Base-by-base conservation (phyloP, 2,888 invertebrate genomes). In the Byasa hedistus region DNA sequence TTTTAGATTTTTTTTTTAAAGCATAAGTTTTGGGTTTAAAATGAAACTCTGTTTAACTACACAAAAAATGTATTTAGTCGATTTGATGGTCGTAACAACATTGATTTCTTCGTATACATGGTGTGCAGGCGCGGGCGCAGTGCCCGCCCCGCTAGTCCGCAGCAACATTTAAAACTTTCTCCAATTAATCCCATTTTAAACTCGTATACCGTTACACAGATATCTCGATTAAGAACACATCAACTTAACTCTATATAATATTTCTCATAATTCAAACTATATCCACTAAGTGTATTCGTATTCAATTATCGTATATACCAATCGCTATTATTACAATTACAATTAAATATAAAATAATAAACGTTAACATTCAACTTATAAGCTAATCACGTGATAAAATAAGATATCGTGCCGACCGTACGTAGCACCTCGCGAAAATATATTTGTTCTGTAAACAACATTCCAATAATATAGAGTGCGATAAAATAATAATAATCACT, bases 101-200 rank as follows among this genome's bases (percentile, higher is more conserved):
- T 90, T 86, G 89, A 89, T 87, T 81, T 88, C 75, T 82, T 90
- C 91, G 91, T 91, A 91, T 91, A 91, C 91, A 91, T 88, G 84
- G 55, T 80, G 82, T 76, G 71, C 84, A 81, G 79, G 82, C 86
- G 84, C 79, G 86, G 81, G 80, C 79, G 72, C 76, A 74, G 76
- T 79, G 73, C 76, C n/a, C n/a, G n/a, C n/a, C n/a, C 80, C 80
- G 82, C 32, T 83, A 80, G 81, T 81, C 79, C 81, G 82, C 82
- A 84, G 84, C 78, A 76, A 76, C 71, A 75, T 77, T 76, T 78
- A 82, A 82, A 78, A 85, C 81, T 82, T 83, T 86, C 84, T 84
- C 77, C 78, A 75, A 75, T 82, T 79, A 78, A 70, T 83, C 81
- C 10, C 32, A 27, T 85, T 19, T 48, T 48, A 48, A 48, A 61